phyloP scores from a whole-genome alignment of 2,888 invertebrate genomes.

The Drosophila sordidula region DNA sequence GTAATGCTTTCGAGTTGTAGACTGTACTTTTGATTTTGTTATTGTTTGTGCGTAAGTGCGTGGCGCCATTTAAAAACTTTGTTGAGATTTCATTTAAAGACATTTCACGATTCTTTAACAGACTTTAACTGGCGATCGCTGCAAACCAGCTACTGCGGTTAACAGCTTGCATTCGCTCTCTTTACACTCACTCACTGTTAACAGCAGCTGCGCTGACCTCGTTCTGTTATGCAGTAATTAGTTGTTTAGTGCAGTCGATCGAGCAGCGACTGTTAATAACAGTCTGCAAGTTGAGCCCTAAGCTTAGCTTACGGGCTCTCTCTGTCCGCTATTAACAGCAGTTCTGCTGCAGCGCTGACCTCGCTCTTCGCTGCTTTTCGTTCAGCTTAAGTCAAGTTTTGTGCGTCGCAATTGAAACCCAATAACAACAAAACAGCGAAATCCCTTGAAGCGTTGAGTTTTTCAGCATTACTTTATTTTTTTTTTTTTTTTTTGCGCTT shows the following conservation, averaged over 20 bases:
- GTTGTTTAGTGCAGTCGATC: constrained; percentile 5
- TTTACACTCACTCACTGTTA: constrained; percentile 1
- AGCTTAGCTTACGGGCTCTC: constrained; percentile 34
- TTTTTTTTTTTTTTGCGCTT: constrained; percentile 49
- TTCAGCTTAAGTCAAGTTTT: constrained; percentile 50
- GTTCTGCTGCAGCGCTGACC: constrained; percentile 32
- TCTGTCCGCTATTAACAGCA: constrained; percentile 6
- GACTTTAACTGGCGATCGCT: constrained; percentile 3
- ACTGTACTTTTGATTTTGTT: constrained; percentile 46
- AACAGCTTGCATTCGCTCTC: constrained; percentile 13
- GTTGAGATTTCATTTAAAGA: constrained; percentile 16
- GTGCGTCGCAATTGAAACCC: constrained; percentile 66
- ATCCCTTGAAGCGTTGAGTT: constrained; percentile 74
- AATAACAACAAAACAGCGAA: constrained; percentile 47
- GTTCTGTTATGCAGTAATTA: constrained; percentile 1
- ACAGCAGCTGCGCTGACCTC: constrained; percentile 5
- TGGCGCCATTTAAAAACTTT: constrained; percentile 23
- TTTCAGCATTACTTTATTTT: constrained; percentile 35
- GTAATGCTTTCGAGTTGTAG: constrained; percentile 7
- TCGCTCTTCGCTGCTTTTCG: constrained; percentile 49
- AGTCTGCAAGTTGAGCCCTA: constrained; percentile 2
- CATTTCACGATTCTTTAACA: constrained; percentile 1
- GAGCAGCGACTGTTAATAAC: constrained; percentile 11
- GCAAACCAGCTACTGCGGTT: constrained; percentile 8
- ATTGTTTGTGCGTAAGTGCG: constrained; percentile 28